phyloP scores from a whole-genome alignment of 2,113 vertebrate species.

The Trichomycterus rosablanca region DNA sequence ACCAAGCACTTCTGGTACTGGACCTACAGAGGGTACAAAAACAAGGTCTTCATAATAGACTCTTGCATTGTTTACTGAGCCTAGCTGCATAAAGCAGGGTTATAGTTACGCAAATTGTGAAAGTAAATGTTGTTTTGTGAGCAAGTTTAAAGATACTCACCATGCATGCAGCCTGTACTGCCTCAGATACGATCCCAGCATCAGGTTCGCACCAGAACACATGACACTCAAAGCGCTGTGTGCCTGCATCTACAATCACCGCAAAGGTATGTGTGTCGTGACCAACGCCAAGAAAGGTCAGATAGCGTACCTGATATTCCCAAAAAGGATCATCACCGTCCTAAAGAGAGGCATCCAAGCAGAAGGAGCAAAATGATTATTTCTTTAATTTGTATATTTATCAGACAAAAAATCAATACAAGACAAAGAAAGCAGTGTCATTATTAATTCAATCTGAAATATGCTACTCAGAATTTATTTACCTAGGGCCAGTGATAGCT shows the following conservation, averaged over 20 bases:
- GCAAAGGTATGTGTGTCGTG: slow-evolving; percentile 89
- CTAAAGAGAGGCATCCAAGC: slow-evolving; percentile 45
- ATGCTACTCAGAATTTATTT: too few relatives aligned
- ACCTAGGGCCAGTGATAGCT: too few relatives aligned
- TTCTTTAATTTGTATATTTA: too few relatives aligned
- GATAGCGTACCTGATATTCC: slow-evolving; percentile 86
- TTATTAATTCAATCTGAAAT: too few relatives aligned
- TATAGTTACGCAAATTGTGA: too few relatives aligned
- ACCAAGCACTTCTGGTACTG: slow-evolving; percentile 94
- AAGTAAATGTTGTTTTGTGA: too few relatives aligned
- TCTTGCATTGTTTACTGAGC: background rate
- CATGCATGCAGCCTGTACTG: slow-evolving; percentile 96
- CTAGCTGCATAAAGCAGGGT: background rate
- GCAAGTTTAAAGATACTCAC: slow-evolving; percentile 65
- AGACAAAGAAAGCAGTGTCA: too few relatives aligned
- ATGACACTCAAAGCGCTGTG: slow-evolving; percentile 89
- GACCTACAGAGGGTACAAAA: slow-evolving; percentile 64
- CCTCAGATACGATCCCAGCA: slow-evolving; percentile 85
- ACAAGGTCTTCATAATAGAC: background rate
- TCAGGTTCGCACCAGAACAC: slow-evolving; percentile 96
- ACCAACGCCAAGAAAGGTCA: slow-evolving; percentile 95
- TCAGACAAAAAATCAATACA: too few relatives aligned
- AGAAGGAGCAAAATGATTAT: background rate
- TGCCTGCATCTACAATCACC: slow-evolving; percentile 89
- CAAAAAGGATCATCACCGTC: slow-evolving; percentile 78